Conservation (phyloP, 2,888 invertebrate species). For the Pasiphila rectangulata region DNA sequence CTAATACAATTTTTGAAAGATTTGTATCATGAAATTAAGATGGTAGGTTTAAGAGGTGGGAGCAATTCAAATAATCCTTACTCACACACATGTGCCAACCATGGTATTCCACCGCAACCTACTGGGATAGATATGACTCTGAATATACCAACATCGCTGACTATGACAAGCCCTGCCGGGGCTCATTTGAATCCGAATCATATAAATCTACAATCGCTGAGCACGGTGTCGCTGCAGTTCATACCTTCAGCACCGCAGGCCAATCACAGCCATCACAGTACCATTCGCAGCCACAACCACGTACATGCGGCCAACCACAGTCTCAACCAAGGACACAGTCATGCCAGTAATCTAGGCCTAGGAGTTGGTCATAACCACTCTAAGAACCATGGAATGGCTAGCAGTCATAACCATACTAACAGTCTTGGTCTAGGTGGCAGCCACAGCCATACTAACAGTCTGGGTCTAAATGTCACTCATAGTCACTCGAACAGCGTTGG, state of each 20-base stretch:
- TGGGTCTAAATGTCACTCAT: conserved; percentile 4
- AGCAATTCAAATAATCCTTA: conserved; percentile 58
- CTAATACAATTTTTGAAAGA: conserved; percentile 70
- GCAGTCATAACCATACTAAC: conserved; percentile 12
- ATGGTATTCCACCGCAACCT: conserved; percentile 58
- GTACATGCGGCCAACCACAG: no score
- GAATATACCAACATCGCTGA: conserved; percentile 62
- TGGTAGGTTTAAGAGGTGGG: conserved; percentile 71
- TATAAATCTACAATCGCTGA: conserved; percentile 58
- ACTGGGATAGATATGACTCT: conserved; percentile 58
- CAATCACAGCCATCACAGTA: conserved; percentile 24
- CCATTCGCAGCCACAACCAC: conserved; percentile 25
- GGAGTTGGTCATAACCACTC: conserved; percentile 8
- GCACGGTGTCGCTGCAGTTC: conserved; percentile 58
- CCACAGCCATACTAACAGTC: conserved; percentile 18
- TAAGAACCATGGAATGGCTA: conserved; percentile 4
- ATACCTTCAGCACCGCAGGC: conserved; percentile 40
- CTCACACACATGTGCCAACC: conserved; percentile 57
- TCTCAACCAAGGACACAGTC: conserved; percentile 12
- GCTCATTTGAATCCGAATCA: conserved; percentile 53
- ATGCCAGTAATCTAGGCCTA: conserved; percentile 2
- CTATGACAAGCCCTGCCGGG: conserved; percentile 55
- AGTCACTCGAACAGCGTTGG: conserved; percentile 5
- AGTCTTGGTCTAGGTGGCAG: conserved; percentile 22
- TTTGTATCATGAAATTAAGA: conserved; percentile 76